Percentiles rank a stretch among this genome's conserved stretches.
Evolutionary conservation across 2,888 invertebrate species (phyloP).

Genomic region (Eueremaeus valkanovi): DNA sequence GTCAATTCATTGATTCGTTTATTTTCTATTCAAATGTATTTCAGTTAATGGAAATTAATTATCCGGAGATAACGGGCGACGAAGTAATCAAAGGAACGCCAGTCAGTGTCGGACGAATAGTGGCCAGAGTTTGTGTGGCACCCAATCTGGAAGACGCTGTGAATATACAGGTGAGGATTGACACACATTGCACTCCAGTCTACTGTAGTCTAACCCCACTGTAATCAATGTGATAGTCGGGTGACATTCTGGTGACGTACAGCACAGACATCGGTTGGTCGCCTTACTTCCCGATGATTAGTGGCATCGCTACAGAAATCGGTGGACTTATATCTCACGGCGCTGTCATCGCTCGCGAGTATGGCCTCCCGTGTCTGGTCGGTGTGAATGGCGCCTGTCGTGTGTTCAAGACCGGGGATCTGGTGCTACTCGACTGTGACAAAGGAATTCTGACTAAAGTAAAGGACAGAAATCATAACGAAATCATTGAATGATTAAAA

Average conservation of each 20-base stretch:
- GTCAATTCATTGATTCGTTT: not conserved
- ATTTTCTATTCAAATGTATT: not conserved
- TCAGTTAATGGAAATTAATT: not conserved
- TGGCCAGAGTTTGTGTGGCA: constrained; percentile 36
- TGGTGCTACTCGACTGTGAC: constrained; percentile 42
- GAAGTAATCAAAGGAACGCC: constrained; percentile 31
- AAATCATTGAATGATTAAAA: not conserved
- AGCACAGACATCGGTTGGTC: constrained; percentile 80
- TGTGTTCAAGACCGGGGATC: constrained; percentile 45
- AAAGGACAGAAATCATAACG: not conserved
- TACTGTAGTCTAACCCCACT: too few relatives aligned
- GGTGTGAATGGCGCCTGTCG: constrained; percentile 65
- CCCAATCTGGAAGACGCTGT: constrained; percentile 29
- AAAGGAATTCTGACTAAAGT: constrained; percentile 43
- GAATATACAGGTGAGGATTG: constrained; percentile 25
- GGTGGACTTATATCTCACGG: constrained; percentile 79
- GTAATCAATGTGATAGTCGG: constrained; percentile 50
- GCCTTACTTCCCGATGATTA: constrained; percentile 73
- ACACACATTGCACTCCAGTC: not conserved
- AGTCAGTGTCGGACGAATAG: constrained; percentile 30
- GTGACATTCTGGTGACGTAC: constrained; percentile 71
- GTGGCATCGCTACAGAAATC: constrained; percentile 74
- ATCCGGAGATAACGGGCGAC: not conserved
- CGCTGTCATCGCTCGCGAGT: constrained; percentile 76
- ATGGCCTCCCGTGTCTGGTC: constrained; percentile 74